Percentiles rank a stretch among this genome's conserved stretches.
Conservation (phyloP, 2,888 invertebrate species). For the Caenorhabditis becei region DNA sequence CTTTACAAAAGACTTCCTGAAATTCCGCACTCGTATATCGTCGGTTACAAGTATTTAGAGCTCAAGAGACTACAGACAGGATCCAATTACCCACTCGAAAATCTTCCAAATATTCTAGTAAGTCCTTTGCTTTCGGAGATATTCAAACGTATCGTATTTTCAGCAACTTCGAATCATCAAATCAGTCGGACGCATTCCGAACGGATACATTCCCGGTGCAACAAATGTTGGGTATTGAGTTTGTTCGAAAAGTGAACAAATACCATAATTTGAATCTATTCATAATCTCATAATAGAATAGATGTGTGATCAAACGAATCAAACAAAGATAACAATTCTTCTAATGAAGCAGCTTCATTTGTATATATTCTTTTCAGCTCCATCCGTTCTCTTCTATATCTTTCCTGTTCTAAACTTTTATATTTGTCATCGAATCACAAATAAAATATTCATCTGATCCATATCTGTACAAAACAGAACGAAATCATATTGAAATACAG, state of each 20-base stretch:
- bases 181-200: not conserved
- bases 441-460: constrained; percentile 48
- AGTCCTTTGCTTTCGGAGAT: not conserved
- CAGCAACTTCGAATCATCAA: not conserved
- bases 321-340: no score
- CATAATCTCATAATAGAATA: no score
- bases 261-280: no score
- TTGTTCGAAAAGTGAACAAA: no score
- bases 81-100: not conserved
- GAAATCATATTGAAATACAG: constrained; percentile 11
- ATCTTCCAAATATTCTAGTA: constrained; percentile 4
- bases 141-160: not conserved
- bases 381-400: no score
- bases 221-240: no score
- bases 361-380: no score
- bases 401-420: no score
- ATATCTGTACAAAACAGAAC: constrained; percentile 41
- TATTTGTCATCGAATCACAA: no score
- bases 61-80: not conserved
- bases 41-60: constrained; percentile 8
- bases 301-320: no score
- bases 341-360: no score
- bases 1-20: not conserved
- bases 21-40: constrained; percentile 12
- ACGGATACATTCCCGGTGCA: constrained; percentile 7